These are phyloP conservation scores for Dicyrtoma fusca DNA, from an alignment of 2,888 invertebrate genomes.

Conservation along the genomic window DNA sequence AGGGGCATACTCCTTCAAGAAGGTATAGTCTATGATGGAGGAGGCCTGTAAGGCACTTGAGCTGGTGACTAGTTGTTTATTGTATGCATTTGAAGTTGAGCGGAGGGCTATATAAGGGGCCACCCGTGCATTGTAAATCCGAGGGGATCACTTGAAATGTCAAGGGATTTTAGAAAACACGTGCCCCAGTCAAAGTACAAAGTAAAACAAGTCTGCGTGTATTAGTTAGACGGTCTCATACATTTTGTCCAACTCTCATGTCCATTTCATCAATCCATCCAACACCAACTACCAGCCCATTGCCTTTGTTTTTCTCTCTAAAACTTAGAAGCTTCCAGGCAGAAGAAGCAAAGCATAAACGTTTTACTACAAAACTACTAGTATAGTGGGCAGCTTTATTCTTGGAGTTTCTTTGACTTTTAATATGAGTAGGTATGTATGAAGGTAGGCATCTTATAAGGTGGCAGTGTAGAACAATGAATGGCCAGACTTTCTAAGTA, in stretches of 20 bases:
- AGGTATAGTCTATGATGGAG: no score
- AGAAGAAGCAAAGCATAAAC: no score
- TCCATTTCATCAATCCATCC: slow-evolving; percentile 19
- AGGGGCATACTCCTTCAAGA: no score
- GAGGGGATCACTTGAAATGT: slow-evolving; percentile 52
- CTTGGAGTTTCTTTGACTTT: no score
- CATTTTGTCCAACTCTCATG: slow-evolving; percentile 11
- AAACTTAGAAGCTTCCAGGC: neutral
- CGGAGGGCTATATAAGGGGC: slow-evolving; percentile 34
- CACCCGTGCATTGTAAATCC: slow-evolving; percentile 56
- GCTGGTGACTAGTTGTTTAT: neutral
- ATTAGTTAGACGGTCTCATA: no score
- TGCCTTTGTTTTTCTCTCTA: neutral
- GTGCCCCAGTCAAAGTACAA: slow-evolving; percentile 40
- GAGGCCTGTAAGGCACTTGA: neutral
- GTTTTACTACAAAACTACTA: neutral
- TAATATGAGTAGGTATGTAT: no score
- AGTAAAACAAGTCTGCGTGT: no score
- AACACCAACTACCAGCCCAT: slow-evolving; percentile 3
- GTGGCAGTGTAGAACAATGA: no score
- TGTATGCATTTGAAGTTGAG: neutral
- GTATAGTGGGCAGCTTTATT: neutral
- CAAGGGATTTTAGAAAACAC: slow-evolving; percentile 48
- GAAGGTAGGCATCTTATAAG: no score
- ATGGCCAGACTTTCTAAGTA: no score